Evolutionary conservation across 1,140 invertebrate species (phyloP), one percentile per base, ranked within the genome.

Genomic region (Leptopilina boulardi): DNA sequence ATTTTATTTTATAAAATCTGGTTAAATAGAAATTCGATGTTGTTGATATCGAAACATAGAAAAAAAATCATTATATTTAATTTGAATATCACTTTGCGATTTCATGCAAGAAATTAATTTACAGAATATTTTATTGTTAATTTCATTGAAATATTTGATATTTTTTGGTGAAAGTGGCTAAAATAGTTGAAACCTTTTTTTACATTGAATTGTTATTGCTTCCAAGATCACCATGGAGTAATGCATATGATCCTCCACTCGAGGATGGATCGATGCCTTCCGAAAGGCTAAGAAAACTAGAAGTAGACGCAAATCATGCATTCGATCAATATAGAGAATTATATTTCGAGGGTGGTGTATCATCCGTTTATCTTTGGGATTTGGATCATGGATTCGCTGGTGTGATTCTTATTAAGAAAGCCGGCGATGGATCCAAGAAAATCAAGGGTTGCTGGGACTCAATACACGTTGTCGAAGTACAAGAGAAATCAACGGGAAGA

Each of bases 391-490:
- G 98, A 3, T 99, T 99, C 94, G 99, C 98, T 82, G 98, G 98
- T 85, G 99, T 99, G 56, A 99, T 99, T 88, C 92, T 99, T 80
- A 99, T 99, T 82, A 99, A 99, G 92, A 99, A 99, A 91, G 98
- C 97, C 15, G 98, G 98, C 0, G 98, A 99, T 93, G 98, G 98
- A 15, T 96, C 94, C 87, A 98, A 98, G 89, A 99, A 98, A 91
- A 99, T 99, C 81, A 99, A 97, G 91, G 96, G 99, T 2, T 99
- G 98, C 89, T 99, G 99, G 99, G 99, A 99, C 91, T 99, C 98
- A 2, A 99, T 99, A 89, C 99, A 99, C 90, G 99, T 99, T 0
- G 97, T 99, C 15, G 99, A 99, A 93, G 98, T 99, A 0, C 96
- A 98, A 85, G 98, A 99, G 89, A 99, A 99, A 90, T 95, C 97